Evolutionary conservation across 2,113 vertebrate species (phyloP).

Genomic region (Jaculus jaculus): DNA sequence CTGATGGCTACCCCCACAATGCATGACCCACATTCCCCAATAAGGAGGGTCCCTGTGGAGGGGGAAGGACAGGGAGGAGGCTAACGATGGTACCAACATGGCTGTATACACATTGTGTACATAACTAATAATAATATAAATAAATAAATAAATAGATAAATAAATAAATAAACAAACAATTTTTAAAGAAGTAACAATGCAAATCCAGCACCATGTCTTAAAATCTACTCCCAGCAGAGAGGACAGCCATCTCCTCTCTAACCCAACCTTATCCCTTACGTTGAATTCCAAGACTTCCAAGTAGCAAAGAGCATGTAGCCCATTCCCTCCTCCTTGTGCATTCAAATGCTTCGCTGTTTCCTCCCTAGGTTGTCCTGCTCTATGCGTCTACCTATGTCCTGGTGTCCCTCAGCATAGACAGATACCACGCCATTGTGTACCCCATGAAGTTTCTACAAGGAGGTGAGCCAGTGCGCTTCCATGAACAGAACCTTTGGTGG

Average conservation of each 20-base stretch:
- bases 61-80: too few species aligned
- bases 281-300: not conserved
- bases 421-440: conserved; percentile 87
- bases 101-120: too few species aligned
- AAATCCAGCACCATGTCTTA: not conserved
- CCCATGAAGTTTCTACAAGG: conserved; percentile 89
- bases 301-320: not conserved
- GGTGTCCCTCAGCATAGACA: conserved; percentile 87
- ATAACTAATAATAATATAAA: too few species aligned
- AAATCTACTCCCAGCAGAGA: not conserved
- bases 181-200: rapidly evolving
- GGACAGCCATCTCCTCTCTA: not conserved
- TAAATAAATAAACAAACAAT: too few species aligned
- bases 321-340: not conserved
- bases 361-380: conserved; percentile 86
- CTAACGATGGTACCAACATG: too few species aligned
- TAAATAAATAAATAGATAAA: too few species aligned
- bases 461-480: conserved; percentile 76
- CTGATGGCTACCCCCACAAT: too few species aligned
- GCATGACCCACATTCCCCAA: too few species aligned
- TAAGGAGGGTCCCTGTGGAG: too few species aligned
- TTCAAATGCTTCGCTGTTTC: not conserved
- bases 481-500: not conserved
- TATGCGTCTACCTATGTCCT: conserved; percentile 87
- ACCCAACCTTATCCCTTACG: not conserved